Evolutionary conservation across 37 sponge, comb jelly and placozoan genomes (phyloP), one percentile per base, ranked within the genome.

Genomic region (Chondrosia reniformis): DNA sequence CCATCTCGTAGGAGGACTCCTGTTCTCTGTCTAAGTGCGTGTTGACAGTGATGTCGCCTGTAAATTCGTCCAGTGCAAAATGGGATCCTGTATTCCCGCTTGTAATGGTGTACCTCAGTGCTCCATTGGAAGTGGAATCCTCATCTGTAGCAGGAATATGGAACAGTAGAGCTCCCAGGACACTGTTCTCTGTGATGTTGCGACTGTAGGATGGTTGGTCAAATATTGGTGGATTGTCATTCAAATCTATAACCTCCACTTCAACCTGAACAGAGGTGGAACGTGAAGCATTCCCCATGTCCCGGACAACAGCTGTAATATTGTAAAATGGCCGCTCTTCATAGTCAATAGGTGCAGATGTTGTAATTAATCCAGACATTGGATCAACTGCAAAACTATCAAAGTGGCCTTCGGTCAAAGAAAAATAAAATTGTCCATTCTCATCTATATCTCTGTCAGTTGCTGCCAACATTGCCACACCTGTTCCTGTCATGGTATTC

Each of bases 21-120:
- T 65, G 63, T 33, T 91, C 95, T 59, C 86, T 76, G 44, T 95
- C 89, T 7, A 95, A 80, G 33, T 85, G 74, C 22, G 69, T 59
- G 15, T 46, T 45, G 0, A 76, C 31, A 9, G 57, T 67, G 0
- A 91, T 61, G n/a, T 63, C 38, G 3, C 95, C 95, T 67, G 76
- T 89, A 10, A 12, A 76, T 44, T 84, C 79, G 46, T 85, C 76
- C 27, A 95, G 52, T 76, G 76, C 77, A 83, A 95, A 95, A 28
- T 57, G 34, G 9, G 45, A n/a, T 12, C 73, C 78, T 5, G 52
- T n/a, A 39, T 88, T 87, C 4, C 89, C 87, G 38, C 65, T 25
- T 6, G 87, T 44, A 61, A 95, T 88, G 63, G 86, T 57, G 80
- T 88, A 95, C n/a, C 80, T 71, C 15, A 91, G 78, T 21, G 81